Evolutionary conservation across 2,113 vertebrate genomes (phyloP), one percentile per base, ranked within the genome.

Genomic region (Bettongia penicillata): DNA sequence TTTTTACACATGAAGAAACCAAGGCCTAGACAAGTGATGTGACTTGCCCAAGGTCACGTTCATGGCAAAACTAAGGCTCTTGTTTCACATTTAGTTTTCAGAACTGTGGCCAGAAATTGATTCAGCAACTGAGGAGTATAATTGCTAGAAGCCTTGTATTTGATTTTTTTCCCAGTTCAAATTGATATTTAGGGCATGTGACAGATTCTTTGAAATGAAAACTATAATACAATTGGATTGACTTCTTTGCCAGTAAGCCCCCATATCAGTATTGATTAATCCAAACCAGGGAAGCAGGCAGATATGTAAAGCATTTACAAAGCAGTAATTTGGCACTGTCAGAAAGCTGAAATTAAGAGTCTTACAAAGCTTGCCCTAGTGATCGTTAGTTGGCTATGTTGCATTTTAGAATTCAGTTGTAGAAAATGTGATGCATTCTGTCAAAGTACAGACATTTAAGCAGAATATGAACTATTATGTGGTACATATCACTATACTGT

Each of bases 301-400:
- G n/a, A 84, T 84, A 84, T 84, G 68, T 84, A 84, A 84, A 84
- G n/a, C 68, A 84, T 84, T 84, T 84, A 84, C 68, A 84, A 84
- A 84, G n/a, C 8, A 84, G 68, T n/a, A 84, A 84, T 84, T 84
- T 84, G 68, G 68, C 68, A 43, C 68, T 23, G n/a, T 43, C n/a
- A 43, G n/a, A 43, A 84, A 84, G 19, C n/a, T 84, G n/a, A 84
- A 84, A 84, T 43, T 84, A 84, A 84, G 68, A 84, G 7, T 84
- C 2, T 43, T 84, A 43, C 68, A 84, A 84, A 84, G 68, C 68
- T 84, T 84, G 37, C 68, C 68, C 68, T 43, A 84, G n/a, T 19
- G 19, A 84, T 43, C 2, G 37, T 43, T n/a, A 77, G n/a, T 84
- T 84, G 68, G 37, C 68, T 84, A 7, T 22, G 68, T 23, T 84